These are phyloP conservation scores for Lomographa bimaculata DNA, from an alignment of 2,888 invertebrate genomes.

Conservation along the genomic window DNA sequence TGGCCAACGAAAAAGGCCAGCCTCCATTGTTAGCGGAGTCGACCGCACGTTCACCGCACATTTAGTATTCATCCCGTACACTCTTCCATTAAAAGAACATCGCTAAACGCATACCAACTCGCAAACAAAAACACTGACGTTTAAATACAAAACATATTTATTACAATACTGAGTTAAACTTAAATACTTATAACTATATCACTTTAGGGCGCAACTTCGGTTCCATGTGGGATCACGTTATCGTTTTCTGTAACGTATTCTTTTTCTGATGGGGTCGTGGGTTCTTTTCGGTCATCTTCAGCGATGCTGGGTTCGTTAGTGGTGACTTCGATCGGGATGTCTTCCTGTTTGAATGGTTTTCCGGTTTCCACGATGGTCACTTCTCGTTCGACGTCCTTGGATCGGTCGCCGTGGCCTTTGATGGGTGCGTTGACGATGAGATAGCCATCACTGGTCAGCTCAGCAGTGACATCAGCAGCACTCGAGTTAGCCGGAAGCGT, in stretches of 20 bases:
- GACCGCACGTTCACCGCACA: conserved; percentile 40
- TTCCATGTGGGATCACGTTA: conserved; percentile 68
- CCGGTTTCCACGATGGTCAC: conserved; percentile 63
- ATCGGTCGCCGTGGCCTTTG: conserved; percentile 40
- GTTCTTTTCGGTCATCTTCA: conserved; percentile 56
- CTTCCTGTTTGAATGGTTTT: conserved; percentile 47
- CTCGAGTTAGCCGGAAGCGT: conserved; percentile 65
- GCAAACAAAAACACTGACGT: conserved; percentile 53
- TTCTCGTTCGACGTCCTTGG: conserved; percentile 52
- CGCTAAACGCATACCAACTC: conserved; percentile 50
- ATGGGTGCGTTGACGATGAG: conserved; percentile 62
- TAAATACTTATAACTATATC: conserved; percentile 70
- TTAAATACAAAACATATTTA: conserved; percentile 69
- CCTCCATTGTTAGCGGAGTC: conserved; percentile 52
- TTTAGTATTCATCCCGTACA: conserved; percentile 53
- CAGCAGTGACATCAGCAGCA: conserved; percentile 60
- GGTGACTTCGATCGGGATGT: conserved; percentile 18
- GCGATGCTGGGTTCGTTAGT: conserved; percentile 26
- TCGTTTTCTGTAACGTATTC: conserved; percentile 63
- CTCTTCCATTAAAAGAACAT: conserved; percentile 38
- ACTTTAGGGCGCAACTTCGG: conserved; percentile 65
- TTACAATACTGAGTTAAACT: conserved; percentile 74
- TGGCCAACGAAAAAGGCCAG: conserved; percentile 41
- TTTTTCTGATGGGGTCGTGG: conserved; percentile 56
- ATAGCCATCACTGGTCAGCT: conserved; percentile 56